A percentile compares a stretch with the other conserved stretches of the same genome.
These are phyloP conservation scores for Drosophila athabasca DNA, from an alignment of 1,140 invertebrate species.

Conservation along the genomic window DNA sequence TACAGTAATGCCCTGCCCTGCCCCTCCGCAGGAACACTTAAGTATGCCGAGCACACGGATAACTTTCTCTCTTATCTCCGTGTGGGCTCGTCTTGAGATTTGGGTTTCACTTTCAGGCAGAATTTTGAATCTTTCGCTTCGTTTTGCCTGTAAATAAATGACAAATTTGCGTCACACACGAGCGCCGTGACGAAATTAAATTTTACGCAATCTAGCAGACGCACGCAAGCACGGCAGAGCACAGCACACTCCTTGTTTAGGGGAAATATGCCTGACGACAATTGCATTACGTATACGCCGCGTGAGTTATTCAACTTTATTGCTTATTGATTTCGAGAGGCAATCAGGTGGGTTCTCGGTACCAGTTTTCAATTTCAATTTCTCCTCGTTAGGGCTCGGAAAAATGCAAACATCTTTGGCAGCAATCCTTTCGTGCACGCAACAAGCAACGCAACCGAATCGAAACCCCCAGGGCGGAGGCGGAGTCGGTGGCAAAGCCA, in stretches of 20 bases:
- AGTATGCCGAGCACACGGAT: constrained; percentile 55
- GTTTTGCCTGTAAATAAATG: constrained; percentile 42
- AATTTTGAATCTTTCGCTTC: constrained; percentile 48
- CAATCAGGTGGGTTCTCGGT: constrained; percentile 8
- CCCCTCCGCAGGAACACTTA: constrained; percentile 26
- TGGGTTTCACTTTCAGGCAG: constrained; percentile 18
- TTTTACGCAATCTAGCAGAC: constrained; percentile 12
- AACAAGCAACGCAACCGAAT: not conserved
- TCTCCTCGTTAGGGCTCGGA: constrained; percentile 16
- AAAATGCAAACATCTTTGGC: not conserved
- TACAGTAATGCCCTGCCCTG: constrained; percentile 4
- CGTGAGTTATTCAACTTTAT: constrained; percentile 38
- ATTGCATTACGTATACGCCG: constrained; percentile 65
- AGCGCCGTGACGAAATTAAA: constrained; percentile 37
- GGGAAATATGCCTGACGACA: constrained; percentile 38
- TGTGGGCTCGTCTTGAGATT: constrained; percentile 6
- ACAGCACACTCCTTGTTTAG: not conserved
- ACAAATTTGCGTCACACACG: constrained; percentile 43
- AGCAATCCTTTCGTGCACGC: constrained; percentile 47
- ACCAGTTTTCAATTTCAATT: constrained; percentile 25
- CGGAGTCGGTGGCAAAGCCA: constrained; percentile 27
- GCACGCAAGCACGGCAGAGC: no score
- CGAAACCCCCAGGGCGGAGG: not conserved
- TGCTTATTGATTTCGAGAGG: constrained; percentile 49
- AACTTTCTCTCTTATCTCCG: constrained; percentile 33